Percentiles rank a stretch among this genome's conserved stretches.
phyloP scores from a whole-genome alignment of 1,140 invertebrate species.

The Copidosoma floridanum region DNA sequence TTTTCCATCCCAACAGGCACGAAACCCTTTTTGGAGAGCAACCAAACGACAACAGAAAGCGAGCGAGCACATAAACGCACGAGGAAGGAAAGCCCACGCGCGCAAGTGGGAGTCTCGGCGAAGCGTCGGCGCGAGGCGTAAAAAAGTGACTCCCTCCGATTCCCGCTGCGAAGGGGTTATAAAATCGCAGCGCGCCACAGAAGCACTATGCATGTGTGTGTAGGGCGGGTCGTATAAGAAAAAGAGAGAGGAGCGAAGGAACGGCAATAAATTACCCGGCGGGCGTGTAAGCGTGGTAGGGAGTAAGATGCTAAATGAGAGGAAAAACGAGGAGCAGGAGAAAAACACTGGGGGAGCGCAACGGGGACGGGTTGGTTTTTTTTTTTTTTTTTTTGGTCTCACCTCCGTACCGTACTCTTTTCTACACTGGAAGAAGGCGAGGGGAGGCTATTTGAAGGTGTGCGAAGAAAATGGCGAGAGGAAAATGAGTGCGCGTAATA shows the following conservation, averaged over 20 bases:
- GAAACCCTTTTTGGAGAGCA: too few species aligned
- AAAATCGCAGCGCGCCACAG: constrained; percentile 6
- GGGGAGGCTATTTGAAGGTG: too few species aligned
- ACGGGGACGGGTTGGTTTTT: not conserved
- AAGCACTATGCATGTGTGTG: constrained; percentile 6
- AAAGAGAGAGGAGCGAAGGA: constrained; percentile 27
- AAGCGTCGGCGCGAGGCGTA: constrained; percentile 18
- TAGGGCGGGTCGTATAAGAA: too few species aligned
- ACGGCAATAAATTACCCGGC: constrained; percentile 38
- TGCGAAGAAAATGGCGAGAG: not conserved
- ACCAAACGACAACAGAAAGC: too few species aligned
- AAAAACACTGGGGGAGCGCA: constrained; percentile 26
- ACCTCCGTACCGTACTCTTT: too few species aligned
- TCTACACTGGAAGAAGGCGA: too few species aligned
- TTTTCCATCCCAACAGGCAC: too few species aligned
- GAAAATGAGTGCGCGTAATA: not conserved
- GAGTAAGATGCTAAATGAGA: constrained; percentile 34
- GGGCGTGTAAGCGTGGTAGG: constrained; percentile 2
- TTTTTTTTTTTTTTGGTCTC: too few species aligned
- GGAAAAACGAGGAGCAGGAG: constrained; percentile 20
- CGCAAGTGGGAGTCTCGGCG: not conserved
- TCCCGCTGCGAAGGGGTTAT: constrained; percentile 12
- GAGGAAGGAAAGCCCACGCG: not conserved
- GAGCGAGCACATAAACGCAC: too few species aligned
- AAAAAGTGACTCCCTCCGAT: constrained; percentile 8